phyloP scores from a whole-genome alignment of 2,888 invertebrate species.

The Reticulitermes lucifugus region DNA sequence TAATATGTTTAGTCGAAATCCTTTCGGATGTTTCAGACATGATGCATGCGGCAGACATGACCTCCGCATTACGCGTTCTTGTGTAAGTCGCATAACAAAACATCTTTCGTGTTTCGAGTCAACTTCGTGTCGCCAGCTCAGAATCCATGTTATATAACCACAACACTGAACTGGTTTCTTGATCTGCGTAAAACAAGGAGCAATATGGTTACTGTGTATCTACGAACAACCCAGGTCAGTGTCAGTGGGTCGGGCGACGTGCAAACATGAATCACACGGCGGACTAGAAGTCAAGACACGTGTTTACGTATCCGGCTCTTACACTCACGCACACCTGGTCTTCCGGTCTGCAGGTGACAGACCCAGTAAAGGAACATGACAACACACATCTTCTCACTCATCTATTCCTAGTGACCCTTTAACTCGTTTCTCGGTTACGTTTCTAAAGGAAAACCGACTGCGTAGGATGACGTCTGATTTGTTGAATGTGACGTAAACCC shows the following conservation, averaged over 20 bases:
- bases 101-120: no score
- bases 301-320: background rate
- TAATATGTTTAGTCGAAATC: no score
- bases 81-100: no score
- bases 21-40: no score
- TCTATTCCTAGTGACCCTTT: background rate
- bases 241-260: background rate
- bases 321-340: background rate
- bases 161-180: background rate
- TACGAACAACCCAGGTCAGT: background rate
- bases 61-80: no score
- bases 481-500: no score
- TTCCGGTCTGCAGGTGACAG: background rate
- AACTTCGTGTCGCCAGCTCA: no score
- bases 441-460: no score
- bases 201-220: no score
- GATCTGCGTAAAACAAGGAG: background rate
- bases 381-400: background rate
- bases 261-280: background rate
- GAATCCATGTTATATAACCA: no score
- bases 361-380: background rate
- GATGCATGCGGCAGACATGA: no score
- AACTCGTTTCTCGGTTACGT: background rate
- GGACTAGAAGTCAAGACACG: background rate
- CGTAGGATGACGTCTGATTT: no score